Conservation (phyloP, 2,888 invertebrate genomes). For the Nephrotoma flavescens region DNA sequence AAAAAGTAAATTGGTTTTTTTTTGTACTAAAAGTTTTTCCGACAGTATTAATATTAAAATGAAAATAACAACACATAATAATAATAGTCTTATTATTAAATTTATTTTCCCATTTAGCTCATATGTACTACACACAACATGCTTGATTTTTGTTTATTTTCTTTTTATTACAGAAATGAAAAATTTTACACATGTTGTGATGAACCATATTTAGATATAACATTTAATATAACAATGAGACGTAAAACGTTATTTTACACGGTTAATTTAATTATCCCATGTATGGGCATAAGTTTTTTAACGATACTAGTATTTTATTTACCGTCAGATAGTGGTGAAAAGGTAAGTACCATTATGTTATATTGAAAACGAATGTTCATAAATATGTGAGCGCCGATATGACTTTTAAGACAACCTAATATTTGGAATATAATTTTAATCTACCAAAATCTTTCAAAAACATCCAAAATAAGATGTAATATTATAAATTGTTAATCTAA, state of each 20-base stretch:
- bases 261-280: constrained; percentile 91
- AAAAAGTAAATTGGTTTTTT: not conserved
- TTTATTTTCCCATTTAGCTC: not conserved
- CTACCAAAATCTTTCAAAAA: not conserved
- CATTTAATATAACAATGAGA: constrained; percentile 95
- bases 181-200: constrained; percentile 95
- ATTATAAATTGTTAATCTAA: not conserved
- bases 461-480: not conserved
- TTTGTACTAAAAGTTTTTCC: not conserved
- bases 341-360: constrained; percentile 42
- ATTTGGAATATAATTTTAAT: not conserved
- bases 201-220: constrained; percentile 89
- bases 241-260: constrained; percentile 94
- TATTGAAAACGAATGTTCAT: constrained; percentile 5
- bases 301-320: constrained; percentile 95
- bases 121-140: not conserved
- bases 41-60: not conserved
- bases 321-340: constrained; percentile 96
- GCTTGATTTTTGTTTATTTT: constrained; percentile 8
- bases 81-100: not conserved
- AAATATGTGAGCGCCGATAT: not conserved
- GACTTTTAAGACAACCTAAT: not conserved
- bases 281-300: constrained; percentile 93
- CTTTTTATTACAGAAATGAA: constrained; percentile 52
- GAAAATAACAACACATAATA: not conserved